Conservation (phyloP, 1,140 invertebrate species). For the Drosophila sp. region DNA sequence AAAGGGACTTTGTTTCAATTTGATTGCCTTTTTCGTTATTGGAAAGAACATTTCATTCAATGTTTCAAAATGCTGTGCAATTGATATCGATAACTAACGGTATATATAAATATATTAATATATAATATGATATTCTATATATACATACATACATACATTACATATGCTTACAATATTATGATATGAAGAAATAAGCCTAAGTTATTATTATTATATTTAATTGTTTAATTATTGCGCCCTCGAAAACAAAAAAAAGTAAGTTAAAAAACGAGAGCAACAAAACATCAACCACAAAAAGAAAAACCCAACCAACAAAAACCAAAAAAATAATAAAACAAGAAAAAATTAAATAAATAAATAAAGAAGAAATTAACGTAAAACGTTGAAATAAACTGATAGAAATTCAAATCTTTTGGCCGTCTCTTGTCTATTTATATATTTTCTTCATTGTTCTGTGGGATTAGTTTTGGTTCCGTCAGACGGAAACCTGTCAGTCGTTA, state of each 20-base stretch:
- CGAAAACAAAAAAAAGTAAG: slow-evolving; percentile 34
- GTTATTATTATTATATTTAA: slow-evolving; percentile 65
- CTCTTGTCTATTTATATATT: slow-evolving; percentile 24
- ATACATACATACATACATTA: slow-evolving; percentile 33
- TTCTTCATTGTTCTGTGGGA: slow-evolving; percentile 33
- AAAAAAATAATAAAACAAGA: slow-evolving; percentile 27
- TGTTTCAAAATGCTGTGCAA: slow-evolving; percentile 62
- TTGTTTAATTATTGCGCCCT: slow-evolving; percentile 58
- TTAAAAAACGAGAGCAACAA: slow-evolving; percentile 1
- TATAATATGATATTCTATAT: slow-evolving; percentile 29
- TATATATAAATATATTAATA: slow-evolving; percentile 39
- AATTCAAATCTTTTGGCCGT: slow-evolving; percentile 37
- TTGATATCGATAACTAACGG: slow-evolving; percentile 44
- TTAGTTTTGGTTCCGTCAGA: slow-evolving; percentile 24
- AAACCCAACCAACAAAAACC: slow-evolving; percentile 22
- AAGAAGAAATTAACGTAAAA: slow-evolving; percentile 66
- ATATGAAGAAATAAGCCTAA: slow-evolving; percentile 55
- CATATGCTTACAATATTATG: slow-evolving; percentile 33
- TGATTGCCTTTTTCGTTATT: slow-evolving; percentile 37
- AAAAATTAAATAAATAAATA: slow-evolving; percentile 47
- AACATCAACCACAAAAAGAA: slow-evolving; percentile 30
- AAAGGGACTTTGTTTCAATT: slow-evolving; percentile 21
- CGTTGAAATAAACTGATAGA: slow-evolving; percentile 75
- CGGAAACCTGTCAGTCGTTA: slow-evolving; percentile 34
- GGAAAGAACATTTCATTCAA: slow-evolving; percentile 58